Base-by-base conservation (phyloP, 1,140 invertebrate species). In the Eueides isabella region DNA sequence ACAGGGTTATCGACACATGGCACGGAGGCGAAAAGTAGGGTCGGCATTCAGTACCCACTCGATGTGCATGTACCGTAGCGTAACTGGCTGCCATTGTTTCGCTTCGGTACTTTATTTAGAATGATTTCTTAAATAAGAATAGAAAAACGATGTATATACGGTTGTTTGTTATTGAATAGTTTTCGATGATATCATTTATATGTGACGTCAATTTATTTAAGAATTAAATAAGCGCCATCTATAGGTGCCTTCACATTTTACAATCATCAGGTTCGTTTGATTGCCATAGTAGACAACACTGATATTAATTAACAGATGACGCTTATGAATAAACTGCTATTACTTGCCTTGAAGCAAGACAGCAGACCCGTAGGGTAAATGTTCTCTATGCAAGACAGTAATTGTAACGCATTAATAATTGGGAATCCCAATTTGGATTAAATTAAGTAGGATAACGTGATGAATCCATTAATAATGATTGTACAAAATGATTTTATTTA, bases 1-100 rank as follows among this genome's bases (percentile, higher is more conserved):
- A 85, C 88, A 90, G 88, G 90, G 90, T 91, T 92, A 92, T 92
- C 90, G 90, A 92, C 90, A 91, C 89, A 88, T 74, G 77, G 66
- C 76, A 80, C 80, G 79, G 85, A 86, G 85, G 84, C 84, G 84
- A 89, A 87, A 84, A 85, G 85, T 88, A 90, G 88, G 87, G 86
- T 90, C 90, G 85, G 64, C 80, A 84, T 80, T 81, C 78, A 72
- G 72, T 67, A 55, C 75, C 75, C 72, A 76, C 77, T 71, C 74
- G 79, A 64, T 88, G 88, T 84, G 83, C 87, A 87, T 78, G 79
- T 86, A 85, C 81, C 85, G 83, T 85, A 81, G 78, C 87, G 82
- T 80, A 86, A 85, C 78, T 80, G 69, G 74, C 74, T 72, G 67
- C 71, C 61, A 80, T 76, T 80, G 87, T 88, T 82, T 85, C 87